A percentile compares a stretch with the other conserved stretches of the same genome.
These are phyloP conservation scores for Octonoba sinensis DNA, from an alignment of 2,888 invertebrate genomes.

Conservation along the genomic window DNA sequence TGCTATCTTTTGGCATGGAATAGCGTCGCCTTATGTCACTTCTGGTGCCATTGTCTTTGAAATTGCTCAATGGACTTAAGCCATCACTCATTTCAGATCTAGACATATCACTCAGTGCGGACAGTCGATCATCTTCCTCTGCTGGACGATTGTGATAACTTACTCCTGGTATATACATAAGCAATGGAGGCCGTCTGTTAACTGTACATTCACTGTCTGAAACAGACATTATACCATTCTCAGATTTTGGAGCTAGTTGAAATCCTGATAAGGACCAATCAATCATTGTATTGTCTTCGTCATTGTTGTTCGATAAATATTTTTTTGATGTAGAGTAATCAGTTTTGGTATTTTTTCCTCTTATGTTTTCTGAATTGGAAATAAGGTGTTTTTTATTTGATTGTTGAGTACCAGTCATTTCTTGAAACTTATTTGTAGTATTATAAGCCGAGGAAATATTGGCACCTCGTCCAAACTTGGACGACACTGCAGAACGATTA, in stretches of 20 bases:
- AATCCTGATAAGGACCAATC: constrained; percentile 50
- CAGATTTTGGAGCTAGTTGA: constrained; percentile 33
- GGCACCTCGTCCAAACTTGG: neutral
- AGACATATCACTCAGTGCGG: constrained; percentile 45
- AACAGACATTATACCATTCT: constrained; percentile 35
- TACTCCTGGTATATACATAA: constrained; percentile 65
- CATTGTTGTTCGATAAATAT: neutral
- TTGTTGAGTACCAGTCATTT: neutral
- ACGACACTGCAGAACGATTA: neutral
- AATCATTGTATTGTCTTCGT: constrained; percentile 27
- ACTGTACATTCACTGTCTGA: constrained; percentile 59
- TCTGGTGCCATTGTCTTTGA: constrained; percentile 12
- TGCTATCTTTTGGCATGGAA: constrained; percentile 67
- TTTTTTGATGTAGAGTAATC: constrained; percentile 8
- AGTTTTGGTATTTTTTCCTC: constrained; percentile 8
- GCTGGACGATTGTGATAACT: constrained; percentile 60
- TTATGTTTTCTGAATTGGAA: constrained; percentile 21
- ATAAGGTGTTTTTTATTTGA: constrained; percentile 10
- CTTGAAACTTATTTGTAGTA: constrained; percentile 5
- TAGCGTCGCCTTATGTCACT: constrained; percentile 63
- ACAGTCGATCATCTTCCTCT: constrained; percentile 52
- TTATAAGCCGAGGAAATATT: neutral
- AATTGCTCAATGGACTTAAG: constrained; percentile 12
- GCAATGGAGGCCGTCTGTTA: constrained; percentile 58
- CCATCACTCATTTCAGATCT: constrained; percentile 30